These are phyloP conservation scores for Tympanoctomys barrerae DNA, from an alignment of 2,797 vertebrate genomes.

Conservation along the genomic window DNA sequence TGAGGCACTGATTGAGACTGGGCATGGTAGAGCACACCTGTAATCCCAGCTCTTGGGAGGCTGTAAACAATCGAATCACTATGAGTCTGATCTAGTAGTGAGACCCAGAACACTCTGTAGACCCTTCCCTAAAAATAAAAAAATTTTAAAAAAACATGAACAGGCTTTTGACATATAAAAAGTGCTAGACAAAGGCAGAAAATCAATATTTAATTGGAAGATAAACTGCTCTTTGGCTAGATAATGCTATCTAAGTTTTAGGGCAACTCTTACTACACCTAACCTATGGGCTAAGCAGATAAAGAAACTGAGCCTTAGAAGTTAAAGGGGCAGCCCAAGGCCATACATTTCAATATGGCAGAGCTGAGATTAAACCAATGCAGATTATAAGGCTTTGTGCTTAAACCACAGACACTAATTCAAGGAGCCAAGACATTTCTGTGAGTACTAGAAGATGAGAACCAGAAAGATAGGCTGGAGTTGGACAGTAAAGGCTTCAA, in stretches of 20 bases:
- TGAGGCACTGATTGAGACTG: too few species aligned
- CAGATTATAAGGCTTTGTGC: not conserved
- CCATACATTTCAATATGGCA: not conserved
- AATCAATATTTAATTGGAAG: not conserved
- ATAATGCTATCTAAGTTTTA: not conserved
- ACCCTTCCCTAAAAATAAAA: too few species aligned
- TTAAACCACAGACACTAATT: not conserved
- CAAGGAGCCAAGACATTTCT: not conserved
- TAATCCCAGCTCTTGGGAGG: too few species aligned
- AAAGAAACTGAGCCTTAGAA: constrained; percentile 31
- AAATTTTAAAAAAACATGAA: not conserved
- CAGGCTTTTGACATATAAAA: not conserved
- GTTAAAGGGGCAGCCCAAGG: not conserved
- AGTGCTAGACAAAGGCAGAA: not conserved
- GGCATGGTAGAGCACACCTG: too few species aligned
- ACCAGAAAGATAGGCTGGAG: not conserved
- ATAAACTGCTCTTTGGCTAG: not conserved
- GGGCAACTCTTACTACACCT: not conserved
- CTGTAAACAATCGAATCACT: too few species aligned
- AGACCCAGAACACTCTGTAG: too few species aligned
- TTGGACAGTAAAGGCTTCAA: not conserved
- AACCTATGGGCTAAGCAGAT: not conserved
- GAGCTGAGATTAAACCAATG: not conserved
- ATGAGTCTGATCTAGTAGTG: too few species aligned
- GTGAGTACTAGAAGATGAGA: not conserved